phyloP scores from a whole-genome alignment of 2,113 vertebrate species.

The Hippoglossus stenolepis region DNA sequence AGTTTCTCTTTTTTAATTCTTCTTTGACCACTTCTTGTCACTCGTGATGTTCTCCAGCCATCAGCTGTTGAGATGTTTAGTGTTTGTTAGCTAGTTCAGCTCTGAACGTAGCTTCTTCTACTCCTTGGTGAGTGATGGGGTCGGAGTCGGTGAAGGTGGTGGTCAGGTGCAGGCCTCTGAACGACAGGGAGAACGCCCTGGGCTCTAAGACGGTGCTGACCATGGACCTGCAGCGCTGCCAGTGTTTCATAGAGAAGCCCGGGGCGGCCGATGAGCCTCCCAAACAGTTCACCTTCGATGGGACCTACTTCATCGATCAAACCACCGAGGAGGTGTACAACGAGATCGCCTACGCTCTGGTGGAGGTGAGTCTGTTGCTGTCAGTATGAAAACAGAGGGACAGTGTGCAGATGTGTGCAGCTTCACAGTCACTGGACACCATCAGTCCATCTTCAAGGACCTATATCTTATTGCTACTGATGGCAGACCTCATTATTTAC shows the following conservation, averaged over 20 bases:
- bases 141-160: slow-evolving; percentile 88
- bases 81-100: too few species aligned
- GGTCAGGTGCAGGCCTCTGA: slow-evolving; percentile 87
- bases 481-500: slow-evolving; percentile 56
- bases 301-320: slow-evolving; percentile 85
- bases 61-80: too few species aligned
- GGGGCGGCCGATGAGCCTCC: slow-evolving; percentile 78
- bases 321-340: slow-evolving; percentile 91
- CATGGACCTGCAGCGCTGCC: slow-evolving; percentile 80
- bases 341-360: slow-evolving; percentile 86
- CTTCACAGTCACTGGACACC: slow-evolving; percentile 56
- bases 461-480: slow-evolving; percentile 49
- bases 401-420: neutral
- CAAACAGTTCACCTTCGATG: slow-evolving; percentile 92
- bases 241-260: slow-evolving; percentile 87
- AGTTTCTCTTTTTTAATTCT: neutral
- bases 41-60: slow-evolving; percentile 66
- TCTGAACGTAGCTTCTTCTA: neutral
- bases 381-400: neutral
- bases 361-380: slow-evolving; percentile 85
- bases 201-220: slow-evolving; percentile 80
- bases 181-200: slow-evolving; percentile 82
- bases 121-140: slow-evolving; percentile 74
- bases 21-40: neutral
- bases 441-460: slow-evolving; percentile 15